A percentile compares a stretch with the other conserved stretches of the same genome.
These are phyloP conservation scores for Oligia strigilis DNA, from an alignment of 2,888 invertebrate genomes.

Conservation along the genomic window DNA sequence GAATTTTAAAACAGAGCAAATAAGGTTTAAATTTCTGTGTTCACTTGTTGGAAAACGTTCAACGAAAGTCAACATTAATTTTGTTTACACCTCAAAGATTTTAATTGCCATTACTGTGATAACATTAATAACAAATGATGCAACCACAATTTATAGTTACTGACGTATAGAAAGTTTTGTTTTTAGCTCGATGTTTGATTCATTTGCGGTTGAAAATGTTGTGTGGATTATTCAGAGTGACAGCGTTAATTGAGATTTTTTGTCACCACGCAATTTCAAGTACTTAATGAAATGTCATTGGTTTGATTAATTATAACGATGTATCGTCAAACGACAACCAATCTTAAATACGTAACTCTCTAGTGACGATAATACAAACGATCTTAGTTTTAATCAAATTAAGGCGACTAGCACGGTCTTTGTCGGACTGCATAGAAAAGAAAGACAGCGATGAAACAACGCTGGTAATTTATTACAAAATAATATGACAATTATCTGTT, in stretches of 20 bases:
- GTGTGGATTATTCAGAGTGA: constrained; percentile 19
- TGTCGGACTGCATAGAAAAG: too few species aligned
- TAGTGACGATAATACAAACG: neutral
- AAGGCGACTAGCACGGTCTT: too few species aligned
- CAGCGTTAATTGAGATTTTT: constrained; percentile 18
- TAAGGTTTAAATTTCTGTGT: constrained; percentile 22
- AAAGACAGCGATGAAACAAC: too few species aligned
- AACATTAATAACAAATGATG: constrained; percentile 80
- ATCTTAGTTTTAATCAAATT: neutral
- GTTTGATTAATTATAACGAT: neutral
- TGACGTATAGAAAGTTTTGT: constrained; percentile 75
- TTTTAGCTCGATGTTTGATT: constrained; percentile 46
- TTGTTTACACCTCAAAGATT: constrained; percentile 79
- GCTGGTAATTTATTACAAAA: too few species aligned
- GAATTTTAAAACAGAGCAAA: constrained; percentile 11
- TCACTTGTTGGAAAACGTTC: constrained; percentile 59
- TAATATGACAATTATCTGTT: too few species aligned
- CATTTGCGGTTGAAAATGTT: constrained; percentile 23
- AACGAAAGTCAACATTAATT: constrained; percentile 80
- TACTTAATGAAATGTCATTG: constrained; percentile 5
- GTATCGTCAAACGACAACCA: neutral
- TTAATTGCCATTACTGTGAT: constrained; percentile 80
- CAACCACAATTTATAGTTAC: constrained; percentile 77
- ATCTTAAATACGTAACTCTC: neutral
- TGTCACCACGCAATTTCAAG: neutral